Base-by-base conservation (phyloP, 2,113 vertebrate genomes). In the Erythrolamprus reginae region DNA sequence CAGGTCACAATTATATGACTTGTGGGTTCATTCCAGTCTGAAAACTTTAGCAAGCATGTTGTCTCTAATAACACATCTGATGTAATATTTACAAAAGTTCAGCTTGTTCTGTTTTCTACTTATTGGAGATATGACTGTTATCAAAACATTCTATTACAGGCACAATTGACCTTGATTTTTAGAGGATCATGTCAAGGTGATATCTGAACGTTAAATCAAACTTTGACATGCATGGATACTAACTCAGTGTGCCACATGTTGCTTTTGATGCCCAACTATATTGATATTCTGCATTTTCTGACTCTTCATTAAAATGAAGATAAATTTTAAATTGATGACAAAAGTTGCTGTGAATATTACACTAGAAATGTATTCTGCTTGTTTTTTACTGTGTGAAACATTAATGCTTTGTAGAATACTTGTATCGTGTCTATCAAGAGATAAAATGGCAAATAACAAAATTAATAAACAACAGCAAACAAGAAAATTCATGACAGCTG, bases 31-130 rank as follows among this genome's bases (percentile, higher is more conserved):
- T 90, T 86, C 96, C 91, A 93, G 94, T 94, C 93, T 91, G 91
- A 96, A 94, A 95, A 96, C 97, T 97, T 97, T 96, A 97, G 93
- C 95, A 97, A 97, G 97, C 97, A 97, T 84, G 93, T 96, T 97
- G 96, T 97, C 96, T 96, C 88, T 92, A 87, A 45, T 90, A 97
- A 94, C 92, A 91, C 50, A 61, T 17, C 84, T 97, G 95, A 96
- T 48, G 96, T 95, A 96, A 97, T 97, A 96, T 97, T 97, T 97
- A 94, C 93, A 86, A 89, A 93, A 95, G 82, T 94, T 96, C 93
- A 15, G 26, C 5, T 58, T 93, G 94, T 94, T 93, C 89, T 93
- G 84, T 89, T 96, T 93, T 85, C 88, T 15, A 42, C 82, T 51
- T 65, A 17, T 13, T 48, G 84, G 91, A 87, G 89, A 91, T 92